Evolutionary conservation across 2,797 vertebrate species (phyloP).

Genomic region (Chelidonichthys spinosus): DNA sequence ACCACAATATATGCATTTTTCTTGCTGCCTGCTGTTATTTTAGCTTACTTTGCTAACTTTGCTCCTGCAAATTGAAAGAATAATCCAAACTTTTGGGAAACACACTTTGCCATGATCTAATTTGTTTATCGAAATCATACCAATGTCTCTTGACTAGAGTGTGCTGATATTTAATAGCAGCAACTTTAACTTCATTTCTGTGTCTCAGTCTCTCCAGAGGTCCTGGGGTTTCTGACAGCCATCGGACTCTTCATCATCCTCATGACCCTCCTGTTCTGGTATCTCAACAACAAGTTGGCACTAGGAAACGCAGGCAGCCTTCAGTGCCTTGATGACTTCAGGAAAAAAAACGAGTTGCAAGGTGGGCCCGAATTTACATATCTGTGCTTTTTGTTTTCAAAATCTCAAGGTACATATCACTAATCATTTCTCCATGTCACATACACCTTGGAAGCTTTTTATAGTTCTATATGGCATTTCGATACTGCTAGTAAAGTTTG

Average conservation of each 20-base stretch:
- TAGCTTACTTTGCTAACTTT: not conserved
- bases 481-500: not conserved
- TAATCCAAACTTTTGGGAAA: not conserved
- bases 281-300: constrained; percentile 97
- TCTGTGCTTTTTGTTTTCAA: not conserved
- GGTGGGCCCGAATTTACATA: constrained; percentile 75
- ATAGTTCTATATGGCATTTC: not conserved
- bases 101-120: not conserved
- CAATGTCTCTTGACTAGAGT: not conserved
- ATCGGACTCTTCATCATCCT: constrained; percentile 94
- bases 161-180: not conserved
- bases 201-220: constrained; percentile 94
- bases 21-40: not conserved
- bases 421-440: not conserved
- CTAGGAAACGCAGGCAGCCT: constrained; percentile 91
- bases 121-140: not conserved
- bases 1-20: not conserved
- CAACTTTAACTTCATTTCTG: not conserved
- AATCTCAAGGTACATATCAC: not conserved
- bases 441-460: not conserved
- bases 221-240: constrained; percentile 95
- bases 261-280: constrained; percentile 95
- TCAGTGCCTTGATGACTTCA: constrained; percentile 91
- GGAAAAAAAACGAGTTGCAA: constrained; percentile 85
- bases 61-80: not conserved